These are phyloP conservation scores for Polia nebulosa DNA, from an alignment of 2,888 invertebrate species.

Conservation along the genomic window DNA sequence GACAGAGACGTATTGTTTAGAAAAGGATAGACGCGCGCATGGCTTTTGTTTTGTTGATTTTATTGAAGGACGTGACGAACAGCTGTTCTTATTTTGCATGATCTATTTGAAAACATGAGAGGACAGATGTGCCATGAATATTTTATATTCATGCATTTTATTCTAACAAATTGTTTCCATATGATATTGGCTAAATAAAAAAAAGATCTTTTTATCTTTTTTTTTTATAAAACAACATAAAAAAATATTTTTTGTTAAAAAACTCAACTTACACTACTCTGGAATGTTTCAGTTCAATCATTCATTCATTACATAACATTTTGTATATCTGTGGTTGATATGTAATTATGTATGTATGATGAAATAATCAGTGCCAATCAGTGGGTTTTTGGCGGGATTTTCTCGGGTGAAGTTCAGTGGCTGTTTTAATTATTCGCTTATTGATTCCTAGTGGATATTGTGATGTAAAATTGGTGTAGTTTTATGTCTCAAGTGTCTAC, in stretches of 20 bases:
- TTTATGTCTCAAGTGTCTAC: too few species aligned
- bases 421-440: too few species aligned
- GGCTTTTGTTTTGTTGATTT: constrained; percentile 76
- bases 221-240: background rate
- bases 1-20: constrained; percentile 79
- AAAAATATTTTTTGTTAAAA: background rate
- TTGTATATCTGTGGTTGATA: constrained; percentile 39
- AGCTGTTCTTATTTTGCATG: constrained; percentile 76
- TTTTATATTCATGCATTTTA: background rate
- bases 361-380: too few species aligned
- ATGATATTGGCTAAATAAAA: background rate
- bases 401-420: too few species aligned
- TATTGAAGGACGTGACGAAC: constrained; percentile 78
- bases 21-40: constrained; percentile 81
- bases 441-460: too few species aligned
- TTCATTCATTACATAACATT: constrained; percentile 40
- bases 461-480: too few species aligned
- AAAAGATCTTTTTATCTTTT: background rate
- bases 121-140: background rate
- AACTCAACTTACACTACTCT: background rate
- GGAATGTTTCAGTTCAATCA: constrained; percentile 20
- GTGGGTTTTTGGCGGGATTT: too few species aligned
- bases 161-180: fast-evolving
- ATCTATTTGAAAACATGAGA: background rate
- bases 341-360: too few species aligned